Base-by-base conservation (phyloP, 2,113 vertebrate species). In the Suricata suricatta region DNA sequence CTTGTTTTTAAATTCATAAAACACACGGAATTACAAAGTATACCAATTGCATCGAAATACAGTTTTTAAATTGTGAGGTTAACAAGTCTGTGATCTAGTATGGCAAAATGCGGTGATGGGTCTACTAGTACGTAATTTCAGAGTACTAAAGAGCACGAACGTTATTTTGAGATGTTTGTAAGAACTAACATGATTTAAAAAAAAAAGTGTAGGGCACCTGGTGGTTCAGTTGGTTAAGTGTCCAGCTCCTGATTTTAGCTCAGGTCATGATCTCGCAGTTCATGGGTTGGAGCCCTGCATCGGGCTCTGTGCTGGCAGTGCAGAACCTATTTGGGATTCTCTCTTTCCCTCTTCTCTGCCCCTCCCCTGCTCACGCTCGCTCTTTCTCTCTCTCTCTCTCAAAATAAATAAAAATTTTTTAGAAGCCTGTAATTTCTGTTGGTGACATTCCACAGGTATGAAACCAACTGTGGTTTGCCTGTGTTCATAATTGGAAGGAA, bases 161-260 rank as follows among this genome's bases (percentile, higher is more conserved):
- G 54, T 29, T 83, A 57, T 85, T 96, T 96, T 88, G 50, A 95
- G 74, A 77, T 88, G 27, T 90, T 63, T 83, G 5, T 33, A 94
- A 74, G 41, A 83, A 82, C 8, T 85, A 84, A 80, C 54, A 7
- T 96, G 47, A 76, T 94, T 57, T 44, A 16, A 3, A 90, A 83
- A 68, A 29, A 38, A 21, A 71, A 54, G 15, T 54, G 52, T 54
- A 16, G 52, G 52, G 52, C 16, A 54, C 16, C 16, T 54, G 52
- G 52, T 54, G 52, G 52, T 16, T 54, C 15, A 54, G 52, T 54
- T 52, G 50, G 50, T 52, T 17, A 54, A 54, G 52, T 54, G 52
- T 54, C 52, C 16, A 17, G 52, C 52, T 54, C 52, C 16, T 54
- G 52, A 54, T 54, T 54, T 54, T 11, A 5, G 52, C 52, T 54